Evolutionary conservation across 1,140 invertebrate species (phyloP).

Genomic region (Drosophila insularis): DNA sequence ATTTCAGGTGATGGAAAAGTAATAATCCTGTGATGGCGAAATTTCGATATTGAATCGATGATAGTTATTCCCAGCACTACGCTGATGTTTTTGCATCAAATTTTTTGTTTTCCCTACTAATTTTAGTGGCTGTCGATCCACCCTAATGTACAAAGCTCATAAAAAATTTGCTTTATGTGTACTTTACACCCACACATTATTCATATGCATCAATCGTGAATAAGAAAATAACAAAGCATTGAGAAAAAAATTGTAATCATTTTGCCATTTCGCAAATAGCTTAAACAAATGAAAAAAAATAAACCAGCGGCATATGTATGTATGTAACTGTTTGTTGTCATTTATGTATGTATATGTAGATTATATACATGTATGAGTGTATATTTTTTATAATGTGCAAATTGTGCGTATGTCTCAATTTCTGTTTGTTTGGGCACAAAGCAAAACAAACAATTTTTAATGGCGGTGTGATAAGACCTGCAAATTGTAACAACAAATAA

Average conservation of each 20-base stretch:
- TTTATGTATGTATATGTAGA: neutral
- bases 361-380: neutral
- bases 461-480: conserved; percentile 59
- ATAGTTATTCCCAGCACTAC: too few species aligned
- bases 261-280: conserved; percentile 49
- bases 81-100: too few species aligned
- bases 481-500: conserved; percentile 26
- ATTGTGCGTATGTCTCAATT: conserved; percentile 36
- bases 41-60: too few species aligned
- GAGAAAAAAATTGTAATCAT: conserved; percentile 41
- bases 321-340: neutral
- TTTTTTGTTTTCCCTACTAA: too few species aligned
- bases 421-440: conserved; percentile 46
- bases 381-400: conserved; percentile 26
- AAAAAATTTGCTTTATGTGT: neutral
- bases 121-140: neutral
- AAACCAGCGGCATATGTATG: neutral
- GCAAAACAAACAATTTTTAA: conserved; percentile 55
- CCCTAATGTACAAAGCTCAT: neutral
- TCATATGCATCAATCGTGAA: conserved; percentile 38
- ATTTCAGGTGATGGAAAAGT: too few species aligned
- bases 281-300: neutral
- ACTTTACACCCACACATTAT: conserved; percentile 27
- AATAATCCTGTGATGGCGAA: too few species aligned
- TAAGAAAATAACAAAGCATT: neutral